Evolutionary conservation across 2,113 vertebrate genomes (phyloP).

Genomic region (Podiceps cristatus): DNA sequence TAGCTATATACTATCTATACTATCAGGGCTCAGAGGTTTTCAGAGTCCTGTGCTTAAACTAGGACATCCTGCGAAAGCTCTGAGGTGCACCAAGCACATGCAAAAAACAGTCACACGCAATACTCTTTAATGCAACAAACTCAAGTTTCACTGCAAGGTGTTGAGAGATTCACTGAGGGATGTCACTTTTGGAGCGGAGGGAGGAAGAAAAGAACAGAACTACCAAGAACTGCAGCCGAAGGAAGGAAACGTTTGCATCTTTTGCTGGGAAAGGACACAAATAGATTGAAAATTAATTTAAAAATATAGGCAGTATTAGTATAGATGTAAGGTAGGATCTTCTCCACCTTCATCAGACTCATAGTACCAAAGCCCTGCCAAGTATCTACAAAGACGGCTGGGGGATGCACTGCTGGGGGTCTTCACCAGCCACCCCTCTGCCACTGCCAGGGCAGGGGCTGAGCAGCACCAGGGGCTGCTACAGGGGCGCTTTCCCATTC

Average conservation of each 20-base stretch:
- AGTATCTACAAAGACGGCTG: background rate
- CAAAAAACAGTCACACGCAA: background rate
- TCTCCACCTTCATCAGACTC: background rate
- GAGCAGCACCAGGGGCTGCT: background rate
- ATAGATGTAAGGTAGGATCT: background rate
- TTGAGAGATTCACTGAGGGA: background rate
- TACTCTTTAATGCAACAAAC: background rate
- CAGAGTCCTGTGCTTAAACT: background rate
- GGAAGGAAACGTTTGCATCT: background rate
- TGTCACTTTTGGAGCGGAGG: accelerated
- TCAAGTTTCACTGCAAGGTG: background rate
- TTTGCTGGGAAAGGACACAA: background rate
- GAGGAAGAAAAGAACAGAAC: background rate
- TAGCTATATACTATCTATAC: background rate
- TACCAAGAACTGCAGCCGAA: background rate
- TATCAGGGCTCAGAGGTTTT: background rate
- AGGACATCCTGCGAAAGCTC: background rate
- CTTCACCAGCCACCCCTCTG: background rate
- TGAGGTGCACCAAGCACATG: background rate
- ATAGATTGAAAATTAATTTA: background rate
- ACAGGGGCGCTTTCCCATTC: background rate
- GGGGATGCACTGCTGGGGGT: background rate
- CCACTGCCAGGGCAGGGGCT: background rate
- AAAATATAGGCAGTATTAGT: background rate
- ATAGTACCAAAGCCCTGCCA: background rate